Conservation (phyloP, 1,140 invertebrate species). For the Zaprionus vittiger region DNA sequence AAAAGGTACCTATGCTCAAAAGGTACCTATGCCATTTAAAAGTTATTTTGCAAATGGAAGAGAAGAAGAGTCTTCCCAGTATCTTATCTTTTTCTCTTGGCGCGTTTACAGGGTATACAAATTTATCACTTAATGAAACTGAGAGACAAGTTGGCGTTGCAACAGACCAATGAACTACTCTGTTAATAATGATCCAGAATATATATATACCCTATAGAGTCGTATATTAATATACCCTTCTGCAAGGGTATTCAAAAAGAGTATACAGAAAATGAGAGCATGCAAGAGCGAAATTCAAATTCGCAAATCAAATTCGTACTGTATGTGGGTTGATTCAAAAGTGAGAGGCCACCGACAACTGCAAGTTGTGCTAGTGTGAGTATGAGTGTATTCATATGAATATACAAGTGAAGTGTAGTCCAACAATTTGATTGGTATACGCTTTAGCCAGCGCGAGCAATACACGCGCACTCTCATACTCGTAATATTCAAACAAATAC, state of each 20-base stretch:
- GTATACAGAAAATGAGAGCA: slow-evolving; percentile 15
- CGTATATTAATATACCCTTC: no score
- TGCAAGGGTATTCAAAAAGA: background rate
- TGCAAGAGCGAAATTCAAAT: slow-evolving; percentile 33
- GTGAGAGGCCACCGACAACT: slow-evolving; percentile 19
- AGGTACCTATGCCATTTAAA: background rate
- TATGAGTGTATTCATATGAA: slow-evolving; percentile 37
- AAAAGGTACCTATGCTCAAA: no score
- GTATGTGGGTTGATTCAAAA: slow-evolving; percentile 55
- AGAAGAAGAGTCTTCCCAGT: background rate
- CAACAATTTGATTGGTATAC: background rate
- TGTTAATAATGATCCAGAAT: no score
- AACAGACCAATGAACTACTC: no score
- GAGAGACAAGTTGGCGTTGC: no score
- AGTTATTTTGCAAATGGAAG: background rate
- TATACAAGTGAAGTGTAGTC: background rate
- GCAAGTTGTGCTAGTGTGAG: slow-evolving; percentile 8
- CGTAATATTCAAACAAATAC: background rate
- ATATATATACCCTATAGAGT: no score
- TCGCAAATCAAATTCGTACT: slow-evolving; percentile 50
- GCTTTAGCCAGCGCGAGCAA: no score
- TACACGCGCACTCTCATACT: no score
- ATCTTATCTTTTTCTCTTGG: background rate
- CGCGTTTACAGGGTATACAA: no score
- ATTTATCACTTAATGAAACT: no score